Percentiles rank a stretch among this genome's conserved stretches.
Conservation (phyloP, 2,113 vertebrate genomes). For the Pomatostomus ruficeps region DNA sequence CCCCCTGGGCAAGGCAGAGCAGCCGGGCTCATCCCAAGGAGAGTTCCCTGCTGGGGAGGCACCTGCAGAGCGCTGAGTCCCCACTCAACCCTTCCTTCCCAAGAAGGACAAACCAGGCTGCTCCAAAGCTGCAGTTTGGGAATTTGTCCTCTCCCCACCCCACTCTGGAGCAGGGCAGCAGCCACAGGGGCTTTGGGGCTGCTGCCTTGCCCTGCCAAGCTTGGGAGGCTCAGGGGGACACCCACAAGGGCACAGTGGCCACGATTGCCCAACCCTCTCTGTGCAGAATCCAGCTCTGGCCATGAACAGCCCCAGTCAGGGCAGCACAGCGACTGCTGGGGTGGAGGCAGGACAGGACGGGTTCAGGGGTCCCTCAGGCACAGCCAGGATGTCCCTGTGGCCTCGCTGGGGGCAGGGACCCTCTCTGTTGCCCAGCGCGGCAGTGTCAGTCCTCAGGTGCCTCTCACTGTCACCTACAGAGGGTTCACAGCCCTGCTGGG, state of each 20-base stretch:
- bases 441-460: fast-evolving
- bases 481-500: neutral
- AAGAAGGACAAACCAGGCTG: fast-evolving
- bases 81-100: neutral
- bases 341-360: fast-evolving
- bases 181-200: neutral
- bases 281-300: neutral
- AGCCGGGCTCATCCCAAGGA: neutral
- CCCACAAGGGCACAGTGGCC: neutral
- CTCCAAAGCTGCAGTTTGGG: neutral
- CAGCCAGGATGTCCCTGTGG: fast-evolving
- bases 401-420: neutral
- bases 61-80: fast-evolving
- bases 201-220: neutral
- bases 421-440: fast-evolving
- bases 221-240: fast-evolving
- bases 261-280: fast-evolving
- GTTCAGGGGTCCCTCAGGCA: neutral
- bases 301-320: neutral
- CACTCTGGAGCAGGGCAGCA: fast-evolving
- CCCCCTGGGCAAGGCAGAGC: neutral
- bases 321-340: neutral
- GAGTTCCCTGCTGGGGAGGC: neutral
- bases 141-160: neutral
- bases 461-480: neutral